These are phyloP conservation scores for Bicyclus anynana DNA, from an alignment of 1,140 invertebrate genomes.

Conservation along the genomic window DNA sequence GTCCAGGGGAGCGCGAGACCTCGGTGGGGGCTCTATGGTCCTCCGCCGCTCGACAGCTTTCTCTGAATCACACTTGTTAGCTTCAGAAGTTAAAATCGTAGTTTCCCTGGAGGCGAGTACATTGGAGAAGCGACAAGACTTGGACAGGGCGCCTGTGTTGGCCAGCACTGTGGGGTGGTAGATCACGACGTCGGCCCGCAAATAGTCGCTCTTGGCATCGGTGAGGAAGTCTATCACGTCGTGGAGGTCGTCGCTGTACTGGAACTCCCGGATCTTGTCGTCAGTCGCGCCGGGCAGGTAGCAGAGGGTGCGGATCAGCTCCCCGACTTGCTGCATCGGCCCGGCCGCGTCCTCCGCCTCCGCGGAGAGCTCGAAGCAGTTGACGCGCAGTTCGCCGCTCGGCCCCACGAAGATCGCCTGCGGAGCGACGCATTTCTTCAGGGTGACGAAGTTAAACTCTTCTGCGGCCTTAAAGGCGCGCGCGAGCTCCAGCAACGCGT, in stretches of 20 bases:
- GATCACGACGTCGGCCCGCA: constrained; percentile 61
- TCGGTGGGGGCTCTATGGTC: constrained; percentile 48
- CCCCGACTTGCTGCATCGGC: constrained; percentile 55
- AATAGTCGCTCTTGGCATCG: constrained; percentile 43
- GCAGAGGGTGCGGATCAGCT: constrained; percentile 47
- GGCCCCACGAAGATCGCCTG: constrained; percentile 54
- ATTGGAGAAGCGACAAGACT: constrained; percentile 40
- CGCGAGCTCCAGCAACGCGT: constrained; percentile 59
- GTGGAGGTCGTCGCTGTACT: constrained; percentile 62
- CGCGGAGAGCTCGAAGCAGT: constrained; percentile 57
- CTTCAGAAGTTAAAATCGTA: constrained; percentile 33
- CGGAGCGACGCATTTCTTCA: constrained; percentile 56
- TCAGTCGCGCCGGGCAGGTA: constrained; percentile 28
- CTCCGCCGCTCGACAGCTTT: constrained; percentile 56
- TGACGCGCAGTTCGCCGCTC: constrained; percentile 53
- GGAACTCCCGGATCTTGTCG: constrained; percentile 44
- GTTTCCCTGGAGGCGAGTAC: constrained; percentile 45
- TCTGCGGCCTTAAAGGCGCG: constrained; percentile 49
- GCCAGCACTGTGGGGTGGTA: constrained; percentile 70
- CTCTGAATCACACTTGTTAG: constrained; percentile 66
- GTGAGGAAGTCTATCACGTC: constrained; percentile 58
- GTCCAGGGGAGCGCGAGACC: constrained; percentile 33
- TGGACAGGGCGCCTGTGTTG: constrained; percentile 45
- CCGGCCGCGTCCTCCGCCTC: constrained; percentile 16
- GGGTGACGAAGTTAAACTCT: constrained; percentile 41